Evolutionary conservation across 2,797 vertebrate genomes (phyloP), one percentile per base, ranked within the genome.

Genomic region (Tapirus indicus): DNA sequence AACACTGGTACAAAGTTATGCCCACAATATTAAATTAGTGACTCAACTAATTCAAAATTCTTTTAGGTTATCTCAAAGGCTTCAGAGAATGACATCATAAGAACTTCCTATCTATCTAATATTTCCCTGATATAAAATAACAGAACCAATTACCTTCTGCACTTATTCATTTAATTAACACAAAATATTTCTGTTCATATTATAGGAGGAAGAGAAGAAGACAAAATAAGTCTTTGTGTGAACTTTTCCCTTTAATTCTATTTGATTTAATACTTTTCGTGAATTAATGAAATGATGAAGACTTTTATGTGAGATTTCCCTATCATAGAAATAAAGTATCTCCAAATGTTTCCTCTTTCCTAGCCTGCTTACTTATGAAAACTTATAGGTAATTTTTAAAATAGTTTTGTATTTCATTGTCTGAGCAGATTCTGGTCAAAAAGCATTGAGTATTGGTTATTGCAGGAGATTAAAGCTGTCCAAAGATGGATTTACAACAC

Each of bases 241-340:
- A 90, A 79, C 12, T 44, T 87, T 80, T 35, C 27, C 20, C 25
- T 79, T 88, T 91, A 95, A 93, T 88, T 79, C 56, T 91, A 84
- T 87, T 44, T 88, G 52, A 91, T 32, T 69, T 27, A 87, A 29
- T 71, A 54, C 7, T 79, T 88, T 94, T 68, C 86, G 8, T 77
- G 47, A 92, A 96, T 96, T 75, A 93, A 94, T 52, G 10, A 97
- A 84, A 92, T 93, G 79, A 92, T 74, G 18, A 93, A 85, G 10
- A 93, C 49, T 94, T 96, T 79, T 56, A 47, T 94, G 38, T 97
- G 89, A 92, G 12, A 97, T 95, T 96, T 90, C 20, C 21, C 68
- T 88, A 35, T 77, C 7, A 47, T 32, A 89, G 23, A 97, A 98
- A 98, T 98, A 98, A 98, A 98, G 14, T 75, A n/a, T 94, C 41